Conservation (phyloP, 1,140 invertebrate species). For the Gryllus bimaculatus region DNA sequence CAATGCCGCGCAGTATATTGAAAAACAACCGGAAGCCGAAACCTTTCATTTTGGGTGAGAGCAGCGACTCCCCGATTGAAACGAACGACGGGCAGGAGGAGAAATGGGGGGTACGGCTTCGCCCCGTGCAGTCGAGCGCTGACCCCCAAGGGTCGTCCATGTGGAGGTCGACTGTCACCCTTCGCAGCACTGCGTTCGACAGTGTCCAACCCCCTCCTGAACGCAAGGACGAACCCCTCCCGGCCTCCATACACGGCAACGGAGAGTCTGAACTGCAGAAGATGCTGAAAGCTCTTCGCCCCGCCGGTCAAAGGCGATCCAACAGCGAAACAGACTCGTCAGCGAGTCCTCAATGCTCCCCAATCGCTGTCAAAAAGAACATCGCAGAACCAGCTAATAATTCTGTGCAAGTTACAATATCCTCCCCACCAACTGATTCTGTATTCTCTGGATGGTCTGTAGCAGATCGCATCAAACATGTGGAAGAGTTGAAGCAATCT, state of each 20-base stretch:
- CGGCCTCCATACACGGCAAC: not conserved
- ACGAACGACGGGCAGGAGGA: not conserved
- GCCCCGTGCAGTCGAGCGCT: slow-evolving; percentile 27
- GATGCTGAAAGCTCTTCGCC: slow-evolving; percentile 31
- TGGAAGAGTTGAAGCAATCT: slow-evolving; percentile 29
- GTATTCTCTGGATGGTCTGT: slow-evolving; percentile 34
- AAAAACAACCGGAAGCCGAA: slow-evolving; percentile 62
- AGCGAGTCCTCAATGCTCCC: not conserved
- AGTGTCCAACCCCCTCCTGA: not conserved
- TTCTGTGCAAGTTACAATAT: not conserved
- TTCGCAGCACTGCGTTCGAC: slow-evolving; percentile 29
- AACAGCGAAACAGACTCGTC: slow-evolving; percentile 12
- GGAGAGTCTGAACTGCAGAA: slow-evolving; percentile 34
- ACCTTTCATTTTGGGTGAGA: slow-evolving; percentile 55
- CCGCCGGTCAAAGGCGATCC: slow-evolving; percentile 20
- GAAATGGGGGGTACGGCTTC: slow-evolving; percentile 39
- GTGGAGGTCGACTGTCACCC: slow-evolving; percentile 36
- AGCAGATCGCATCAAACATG: slow-evolving; percentile 36
- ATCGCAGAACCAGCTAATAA: not conserved
- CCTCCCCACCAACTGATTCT: not conserved
- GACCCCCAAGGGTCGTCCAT: slow-evolving; percentile 21
- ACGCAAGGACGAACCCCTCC: not conserved
- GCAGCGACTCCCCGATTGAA: slow-evolving; percentile 34
- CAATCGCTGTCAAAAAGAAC: not conserved
- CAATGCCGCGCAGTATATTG: slow-evolving; percentile 53